phyloP scores from a whole-genome alignment of 2,113 vertebrate genomes.

The Thymallus thymallus region DNA sequence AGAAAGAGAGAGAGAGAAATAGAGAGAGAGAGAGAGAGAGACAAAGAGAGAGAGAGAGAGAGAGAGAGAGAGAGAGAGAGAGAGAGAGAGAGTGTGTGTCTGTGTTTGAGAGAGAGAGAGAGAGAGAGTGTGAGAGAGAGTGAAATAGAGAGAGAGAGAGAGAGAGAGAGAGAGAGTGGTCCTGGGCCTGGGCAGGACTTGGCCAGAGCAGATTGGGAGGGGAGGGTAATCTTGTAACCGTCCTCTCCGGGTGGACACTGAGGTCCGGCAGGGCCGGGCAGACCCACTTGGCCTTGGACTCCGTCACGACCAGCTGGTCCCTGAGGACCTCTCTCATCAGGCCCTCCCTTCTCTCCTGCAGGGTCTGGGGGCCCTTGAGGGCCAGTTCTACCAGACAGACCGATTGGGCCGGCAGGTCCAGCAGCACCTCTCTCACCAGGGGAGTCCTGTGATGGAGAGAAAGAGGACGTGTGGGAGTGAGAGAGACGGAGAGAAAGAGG shows the following conservation, averaged over 20 bases:
- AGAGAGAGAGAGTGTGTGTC: too few species aligned
- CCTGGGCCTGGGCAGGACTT: neutral
- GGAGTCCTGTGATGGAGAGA: conserved; percentile 78
- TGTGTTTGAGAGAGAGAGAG: neutral
- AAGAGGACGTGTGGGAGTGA: neutral
- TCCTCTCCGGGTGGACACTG: conserved; percentile 96
- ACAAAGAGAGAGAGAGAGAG: too few species aligned
- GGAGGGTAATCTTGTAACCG: conserved; percentile 86
- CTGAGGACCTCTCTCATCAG: conserved; percentile 94
- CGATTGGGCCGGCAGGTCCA: conserved; percentile 91
- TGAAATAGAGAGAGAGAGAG: too few species aligned
- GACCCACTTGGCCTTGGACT: conserved; percentile 92
- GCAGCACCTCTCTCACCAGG: conserved; percentile 91
- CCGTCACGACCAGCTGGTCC: conserved; percentile 95
- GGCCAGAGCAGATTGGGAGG: conserved; percentile 60
- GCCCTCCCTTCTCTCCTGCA: conserved; percentile 93
- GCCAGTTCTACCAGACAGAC: conserved; percentile 89
- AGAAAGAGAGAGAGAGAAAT: neutral
- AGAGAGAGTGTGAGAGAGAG: conserved; percentile 15
- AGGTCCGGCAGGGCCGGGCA: conserved; percentile 91
- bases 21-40: conserved; percentile 2
- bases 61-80: neutral
- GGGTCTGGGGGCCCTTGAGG: conserved; percentile 93
- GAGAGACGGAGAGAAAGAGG: too few species aligned
- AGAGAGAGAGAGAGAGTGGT: neutral